These are phyloP conservation scores for Masticophis lateralis DNA, from an alignment of 2,797 vertebrate genomes.

Conservation along the genomic window DNA sequence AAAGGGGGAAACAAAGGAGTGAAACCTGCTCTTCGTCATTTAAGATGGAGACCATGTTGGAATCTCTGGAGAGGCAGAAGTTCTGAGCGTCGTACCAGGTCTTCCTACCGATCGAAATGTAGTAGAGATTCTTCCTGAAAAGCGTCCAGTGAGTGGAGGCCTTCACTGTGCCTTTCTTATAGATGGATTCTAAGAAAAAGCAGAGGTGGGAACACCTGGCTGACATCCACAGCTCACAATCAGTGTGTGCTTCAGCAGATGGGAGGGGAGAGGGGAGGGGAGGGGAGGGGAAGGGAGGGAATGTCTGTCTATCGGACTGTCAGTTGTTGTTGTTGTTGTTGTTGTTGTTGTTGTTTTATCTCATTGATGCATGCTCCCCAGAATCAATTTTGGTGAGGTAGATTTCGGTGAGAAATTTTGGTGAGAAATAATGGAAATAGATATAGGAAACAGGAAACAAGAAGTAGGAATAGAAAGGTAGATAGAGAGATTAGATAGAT, in stretches of 20 bases:
- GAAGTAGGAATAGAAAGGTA: too few relatives aligned
- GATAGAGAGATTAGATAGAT: too few relatives aligned
- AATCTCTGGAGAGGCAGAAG: not conserved
- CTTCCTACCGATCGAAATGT: not conserved
- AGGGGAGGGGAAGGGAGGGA: too few relatives aligned
- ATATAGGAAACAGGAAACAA: too few relatives aligned
- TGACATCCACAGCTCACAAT: not conserved
- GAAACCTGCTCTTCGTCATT: slow-evolving; percentile 42
- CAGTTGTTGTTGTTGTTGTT: too few relatives aligned
- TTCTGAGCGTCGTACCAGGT: slow-evolving; percentile 13
- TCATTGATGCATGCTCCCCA: too few relatives aligned
- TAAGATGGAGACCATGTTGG: slow-evolving; percentile 38
- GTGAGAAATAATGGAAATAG: too few relatives aligned
- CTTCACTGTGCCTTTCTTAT: not conserved
- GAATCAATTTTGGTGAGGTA: not conserved
- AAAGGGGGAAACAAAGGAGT: not conserved
- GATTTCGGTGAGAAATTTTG: too few relatives aligned
- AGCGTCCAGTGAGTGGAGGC: not conserved
- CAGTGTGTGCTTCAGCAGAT: not conserved
- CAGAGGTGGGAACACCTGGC: not conserved
- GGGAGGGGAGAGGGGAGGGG: not conserved
- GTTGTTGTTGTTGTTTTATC: too few relatives aligned
- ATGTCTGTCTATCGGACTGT: not conserved
- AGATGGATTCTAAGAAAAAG: not conserved
- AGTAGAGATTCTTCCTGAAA: slow-evolving; percentile 24